Conservation (phyloP, 2,113 vertebrate genomes). For the Sciurus niger region DNA sequence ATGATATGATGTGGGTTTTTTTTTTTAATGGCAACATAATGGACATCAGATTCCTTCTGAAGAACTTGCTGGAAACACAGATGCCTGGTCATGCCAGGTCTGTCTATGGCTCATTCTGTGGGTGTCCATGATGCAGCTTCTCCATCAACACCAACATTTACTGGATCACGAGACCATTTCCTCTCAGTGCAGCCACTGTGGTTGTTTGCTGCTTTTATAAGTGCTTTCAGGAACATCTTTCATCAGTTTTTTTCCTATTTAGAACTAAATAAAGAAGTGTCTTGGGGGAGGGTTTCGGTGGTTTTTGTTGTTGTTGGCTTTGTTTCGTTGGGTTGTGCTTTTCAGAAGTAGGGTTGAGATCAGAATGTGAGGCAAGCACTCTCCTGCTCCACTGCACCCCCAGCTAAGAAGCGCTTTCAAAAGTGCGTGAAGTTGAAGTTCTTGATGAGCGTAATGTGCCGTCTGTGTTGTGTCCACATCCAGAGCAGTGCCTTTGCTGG, state of each 20-base stretch:
- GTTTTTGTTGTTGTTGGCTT: not conserved
- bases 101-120: not conserved
- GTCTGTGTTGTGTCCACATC: conserved; percentile 15
- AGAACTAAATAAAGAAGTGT: not conserved
- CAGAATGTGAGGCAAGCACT: not conserved
- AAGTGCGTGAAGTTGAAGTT: not conserved
- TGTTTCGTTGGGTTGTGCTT: not conserved
- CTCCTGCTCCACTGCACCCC: not conserved
- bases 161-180: not conserved
- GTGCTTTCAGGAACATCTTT: not conserved
- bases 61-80: not conserved
- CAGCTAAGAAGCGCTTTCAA: not conserved
- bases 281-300: not conserved
- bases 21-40: not conserved
- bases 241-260: not conserved
- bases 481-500: conserved; percentile 95
- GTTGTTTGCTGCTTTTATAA: not conserved
- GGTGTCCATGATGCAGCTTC: fast-evolving
- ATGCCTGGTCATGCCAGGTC: not conserved
- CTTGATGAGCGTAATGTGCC: not conserved
- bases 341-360: not conserved
- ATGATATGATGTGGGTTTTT: not conserved
- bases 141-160: not conserved
- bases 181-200: fast-evolving
- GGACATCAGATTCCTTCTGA: not conserved